phyloP scores from a whole-genome alignment of 2,113 vertebrate species.

The Alaudala cheleensis region DNA sequence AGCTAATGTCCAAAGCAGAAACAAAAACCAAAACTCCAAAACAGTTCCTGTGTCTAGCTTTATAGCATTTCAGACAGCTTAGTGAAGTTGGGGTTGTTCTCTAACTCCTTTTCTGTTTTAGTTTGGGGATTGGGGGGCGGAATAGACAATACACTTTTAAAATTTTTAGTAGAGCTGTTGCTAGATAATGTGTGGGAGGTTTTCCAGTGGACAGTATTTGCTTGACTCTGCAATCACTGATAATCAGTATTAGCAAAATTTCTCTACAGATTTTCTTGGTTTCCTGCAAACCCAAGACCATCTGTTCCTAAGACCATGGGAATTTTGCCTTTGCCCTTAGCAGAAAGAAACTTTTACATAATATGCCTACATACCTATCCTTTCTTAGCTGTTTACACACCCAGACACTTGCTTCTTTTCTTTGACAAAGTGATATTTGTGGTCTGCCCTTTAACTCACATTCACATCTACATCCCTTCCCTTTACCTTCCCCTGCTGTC shows the following conservation, averaged over 20 bases:
- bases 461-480: background rate
- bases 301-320: background rate
- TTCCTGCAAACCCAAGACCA: background rate
- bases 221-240: background rate
- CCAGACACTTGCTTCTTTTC: background rate
- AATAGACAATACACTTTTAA: no score
- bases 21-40: background rate
- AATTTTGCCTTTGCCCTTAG: background rate
- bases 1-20: background rate
- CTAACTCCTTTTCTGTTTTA: background rate
- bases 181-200: background rate
- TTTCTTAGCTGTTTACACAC: background rate
- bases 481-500: background rate
- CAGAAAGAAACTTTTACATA: background rate
- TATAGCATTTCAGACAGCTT: background rate
- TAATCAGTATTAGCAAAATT: background rate
- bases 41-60: background rate
- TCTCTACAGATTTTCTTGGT: background rate
- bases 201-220: background rate
- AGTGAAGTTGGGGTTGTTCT: background rate
- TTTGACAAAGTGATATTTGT: background rate
- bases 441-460: background rate
- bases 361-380: background rate
- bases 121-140: rapidly evolving
- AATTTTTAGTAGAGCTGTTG: background rate